These are phyloP conservation scores for Corythoichthys haematopterus DNA, from an alignment of 2,113 vertebrate genomes.

Conservation along the genomic window DNA sequence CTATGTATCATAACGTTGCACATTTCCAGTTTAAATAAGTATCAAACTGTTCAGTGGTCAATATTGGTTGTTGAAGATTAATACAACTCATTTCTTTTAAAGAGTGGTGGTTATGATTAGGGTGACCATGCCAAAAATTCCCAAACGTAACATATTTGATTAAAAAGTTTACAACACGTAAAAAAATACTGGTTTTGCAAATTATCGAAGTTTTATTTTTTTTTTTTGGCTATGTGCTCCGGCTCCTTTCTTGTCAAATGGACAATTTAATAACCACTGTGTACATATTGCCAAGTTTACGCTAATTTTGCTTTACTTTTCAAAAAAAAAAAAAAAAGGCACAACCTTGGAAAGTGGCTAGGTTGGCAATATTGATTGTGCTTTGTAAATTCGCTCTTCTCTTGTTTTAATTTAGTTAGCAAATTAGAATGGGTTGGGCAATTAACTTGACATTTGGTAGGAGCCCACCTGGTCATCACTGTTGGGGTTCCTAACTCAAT, in stretches of 20 bases:
- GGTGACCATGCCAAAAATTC: neutral
- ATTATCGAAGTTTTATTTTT: neutral
- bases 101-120: neutral
- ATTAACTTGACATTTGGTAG: neutral
- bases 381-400: neutral
- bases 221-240: too few species aligned
- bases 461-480: neutral
- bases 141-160: neutral
- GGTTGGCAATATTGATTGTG: neutral
- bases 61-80: neutral
- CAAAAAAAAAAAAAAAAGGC: neutral
- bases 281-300: neutral
- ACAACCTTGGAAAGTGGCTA: neutral
- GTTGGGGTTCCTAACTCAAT: too few species aligned
- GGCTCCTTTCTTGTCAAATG: neutral
- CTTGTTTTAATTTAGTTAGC: neutral
- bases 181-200: neutral
- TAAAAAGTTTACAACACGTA: neutral
- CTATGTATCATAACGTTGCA: too few species aligned
- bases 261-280: neutral
- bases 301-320: neutral
- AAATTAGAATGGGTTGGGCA: neutral
- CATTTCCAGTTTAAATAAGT: too few species aligned
- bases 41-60: neutral
- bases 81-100: neutral